Evolutionary conservation across 1,140 invertebrate species (phyloP).

Genomic region (Laodelphax striatellus): DNA sequence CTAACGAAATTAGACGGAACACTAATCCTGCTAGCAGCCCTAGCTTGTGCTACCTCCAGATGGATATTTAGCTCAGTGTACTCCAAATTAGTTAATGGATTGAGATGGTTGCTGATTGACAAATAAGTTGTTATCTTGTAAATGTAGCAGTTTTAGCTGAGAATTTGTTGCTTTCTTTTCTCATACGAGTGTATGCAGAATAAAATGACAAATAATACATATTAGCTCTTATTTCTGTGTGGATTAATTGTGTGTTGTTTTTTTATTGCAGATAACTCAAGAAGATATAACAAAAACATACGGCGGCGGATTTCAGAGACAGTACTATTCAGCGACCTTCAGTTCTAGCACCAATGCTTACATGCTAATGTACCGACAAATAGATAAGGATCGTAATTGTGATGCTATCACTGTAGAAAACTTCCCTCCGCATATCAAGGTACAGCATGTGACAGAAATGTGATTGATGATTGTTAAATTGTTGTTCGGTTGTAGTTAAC

Average conservation of each 20-base stretch:
- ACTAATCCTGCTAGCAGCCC: too few relatives aligned
- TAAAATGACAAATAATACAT: too few relatives aligned
- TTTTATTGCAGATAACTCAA: constrained; percentile 49
- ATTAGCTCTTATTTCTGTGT: too few relatives aligned
- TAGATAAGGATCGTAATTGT: constrained; percentile 57
- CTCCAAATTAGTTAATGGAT: constrained; percentile 1
- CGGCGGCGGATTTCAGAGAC: constrained; percentile 56
- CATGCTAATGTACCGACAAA: constrained; percentile 85
- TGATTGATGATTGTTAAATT: constrained; percentile 5
- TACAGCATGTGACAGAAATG: constrained; percentile 17
- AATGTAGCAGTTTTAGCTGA: not conserved
- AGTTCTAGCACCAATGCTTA: constrained; percentile 84
- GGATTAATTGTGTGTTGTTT: too few relatives aligned
- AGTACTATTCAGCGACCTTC: constrained; percentile 62
- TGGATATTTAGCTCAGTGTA: too few relatives aligned
- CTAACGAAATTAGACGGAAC: too few relatives aligned
- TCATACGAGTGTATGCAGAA: too few relatives aligned
- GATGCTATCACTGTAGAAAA: constrained; percentile 51
- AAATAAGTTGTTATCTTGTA: not conserved
- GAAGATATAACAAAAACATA: constrained; percentile 79
- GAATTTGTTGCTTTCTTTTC: too few relatives aligned
- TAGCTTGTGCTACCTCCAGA: too few relatives aligned
- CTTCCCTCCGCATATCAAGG: constrained; percentile 63
- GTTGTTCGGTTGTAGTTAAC: not conserved
- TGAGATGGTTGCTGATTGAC: not conserved